Base-by-base conservation (phyloP, 2,888 invertebrate genomes). In the Malthinus seriepunctatus region DNA sequence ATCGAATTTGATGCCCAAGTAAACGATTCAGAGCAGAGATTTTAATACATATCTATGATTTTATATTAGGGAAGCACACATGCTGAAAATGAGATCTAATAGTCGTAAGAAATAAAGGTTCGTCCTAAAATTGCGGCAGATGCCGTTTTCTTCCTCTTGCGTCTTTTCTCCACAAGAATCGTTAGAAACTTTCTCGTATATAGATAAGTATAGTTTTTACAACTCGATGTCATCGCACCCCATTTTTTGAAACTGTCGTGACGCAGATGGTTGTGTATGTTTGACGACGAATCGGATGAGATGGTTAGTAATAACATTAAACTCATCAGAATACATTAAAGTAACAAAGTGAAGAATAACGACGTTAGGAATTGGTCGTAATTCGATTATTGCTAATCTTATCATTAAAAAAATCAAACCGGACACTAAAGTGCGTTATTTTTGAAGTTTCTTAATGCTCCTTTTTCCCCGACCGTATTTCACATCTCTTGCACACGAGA, bases 31-130 rank as follows among this genome's bases (percentile, higher is more conserved):
- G 15, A 23, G 23, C 23, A 23, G 23, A 2, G 5, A 23, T 23
- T 23, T 23, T 23, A 23, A 23, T 23, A 23, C 23, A 23, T 23
- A 50, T 15, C 50, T 11, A 35, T 15, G 11, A 23, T 31, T 47
- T 31, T 57, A 57, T 51, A 48, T 34, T 39, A 32, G 15, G 53
- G 23, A 48, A 57, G 52, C 56, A 46, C 67, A 67, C 62, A 64
- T 67, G 69, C 58, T 60, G 56, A 59, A 64, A 67, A 67, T 67
- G 66, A 66, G 60, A 62, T 65, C 66, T 65, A 66, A 63, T 63
- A 63, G 60, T 63, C 52, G 57, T 45, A 54, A 61, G 64, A 62
- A 60, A 62, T 54, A 62, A 60, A 63, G 60, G 59, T 52, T 23
- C 23, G 23, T 52, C 39, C 61, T 47, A 54, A 64, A 58, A 63